Percentiles rank a stretch among this genome's conserved stretches.
Evolutionary conservation across 2,797 vertebrate genomes (phyloP).

Genomic region (Typhlichthys eigenmanni): DNA sequence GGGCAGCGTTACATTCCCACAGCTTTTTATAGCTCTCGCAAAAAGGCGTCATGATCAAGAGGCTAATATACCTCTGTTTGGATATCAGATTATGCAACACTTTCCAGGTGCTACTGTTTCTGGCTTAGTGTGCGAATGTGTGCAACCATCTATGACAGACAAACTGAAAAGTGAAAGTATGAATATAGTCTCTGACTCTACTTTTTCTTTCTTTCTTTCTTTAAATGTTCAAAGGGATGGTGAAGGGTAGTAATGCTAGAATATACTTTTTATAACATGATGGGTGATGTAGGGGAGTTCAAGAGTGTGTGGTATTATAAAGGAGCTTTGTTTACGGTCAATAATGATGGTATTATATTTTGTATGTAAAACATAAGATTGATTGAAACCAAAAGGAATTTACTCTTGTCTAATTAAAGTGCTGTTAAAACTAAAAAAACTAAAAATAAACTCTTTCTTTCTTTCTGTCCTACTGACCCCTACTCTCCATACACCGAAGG

Average conservation of each 20-base stretch:
- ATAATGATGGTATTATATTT: no score
- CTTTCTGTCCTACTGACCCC: slow-evolving; percentile 1
- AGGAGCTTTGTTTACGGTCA: no score
- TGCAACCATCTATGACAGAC: slow-evolving; percentile 33
- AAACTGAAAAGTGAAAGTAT: slow-evolving; percentile 38
- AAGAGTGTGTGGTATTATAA: no score
- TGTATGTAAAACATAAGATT: no score
- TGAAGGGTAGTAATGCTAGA: no score
- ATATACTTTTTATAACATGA: no score
- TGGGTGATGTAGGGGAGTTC: no score
- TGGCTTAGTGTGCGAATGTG: slow-evolving; percentile 26
- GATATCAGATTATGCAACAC: slow-evolving; percentile 23
- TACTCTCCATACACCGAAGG: slow-evolving; percentile 32
- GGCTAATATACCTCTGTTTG: slow-evolving; percentile 19
- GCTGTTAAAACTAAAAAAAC: no score
- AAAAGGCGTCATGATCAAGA: background rate
- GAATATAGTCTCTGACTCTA: slow-evolving; percentile 22
- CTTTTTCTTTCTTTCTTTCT: no score
- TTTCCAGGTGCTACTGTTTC: slow-evolving; percentile 33
- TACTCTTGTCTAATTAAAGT: no score
- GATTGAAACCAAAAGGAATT: no score
- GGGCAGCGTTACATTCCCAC: background rate
- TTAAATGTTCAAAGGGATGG: no score
- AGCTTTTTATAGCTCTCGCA: background rate
- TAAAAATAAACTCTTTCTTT: background rate